Evolutionary conservation across 2,797 vertebrate species (phyloP), one percentile per base, ranked within the genome.

Genomic region (Sitta carolinensis): DNA sequence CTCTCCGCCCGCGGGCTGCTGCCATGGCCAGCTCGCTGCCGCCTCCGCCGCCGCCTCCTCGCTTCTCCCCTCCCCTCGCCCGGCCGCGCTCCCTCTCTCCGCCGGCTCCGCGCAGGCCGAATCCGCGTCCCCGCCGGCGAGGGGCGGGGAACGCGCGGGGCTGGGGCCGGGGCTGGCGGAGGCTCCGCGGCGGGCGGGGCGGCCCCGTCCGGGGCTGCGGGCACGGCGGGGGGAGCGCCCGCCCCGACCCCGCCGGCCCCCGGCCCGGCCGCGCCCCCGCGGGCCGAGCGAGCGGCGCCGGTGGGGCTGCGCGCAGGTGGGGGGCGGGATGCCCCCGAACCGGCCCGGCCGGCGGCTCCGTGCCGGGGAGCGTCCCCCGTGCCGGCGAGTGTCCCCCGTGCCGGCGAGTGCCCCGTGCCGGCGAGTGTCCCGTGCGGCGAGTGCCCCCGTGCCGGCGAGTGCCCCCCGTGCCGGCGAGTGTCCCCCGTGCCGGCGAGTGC

Each of bases 1-100:
- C 93, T 94, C 84, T 90, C 76, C 90, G 51, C 94, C 93, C 75
- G 95, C 95, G 81, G 95, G 84, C 94, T 82, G 91, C 93, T 86
- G 95, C 94, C 93, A 70, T 93, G 84, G 88, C 90, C 91, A 92
- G 90, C 90, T 79, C 51, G 51, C 51, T 29, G 51, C 51, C 51
- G 27, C 51, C 51, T 30, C 51, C 79, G 69, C 91, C 74, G 6
- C 92, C 64, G 10, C 67, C 84, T 51, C 36, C 72, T 55, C 36
- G 34, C 64, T 52, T 77, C 80, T 91, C 89, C 32, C 84, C 89
- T 66, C 77, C 82, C 91, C 87, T 89, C 90, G 50, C 94, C 80
- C 72, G 55, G 92, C 87, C 84, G 68, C 84, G 57, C 84, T 88
- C 73, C 83, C 55, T 76, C 79, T 50, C 85, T 85, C 59, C 64